Conservation (phyloP, 2,888 invertebrate genomes). For the Pristionchus entomophagus region DNA sequence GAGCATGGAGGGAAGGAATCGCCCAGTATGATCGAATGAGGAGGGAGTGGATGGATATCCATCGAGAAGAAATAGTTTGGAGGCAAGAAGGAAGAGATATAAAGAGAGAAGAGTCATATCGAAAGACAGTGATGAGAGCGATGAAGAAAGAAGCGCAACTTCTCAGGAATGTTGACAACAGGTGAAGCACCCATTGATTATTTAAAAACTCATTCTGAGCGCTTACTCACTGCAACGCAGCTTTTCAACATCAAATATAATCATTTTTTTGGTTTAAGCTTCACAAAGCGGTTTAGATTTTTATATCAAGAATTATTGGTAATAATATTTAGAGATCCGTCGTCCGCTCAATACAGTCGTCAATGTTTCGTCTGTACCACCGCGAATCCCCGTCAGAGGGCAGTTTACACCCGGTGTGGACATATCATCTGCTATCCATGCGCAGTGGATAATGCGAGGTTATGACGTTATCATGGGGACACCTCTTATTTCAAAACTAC, state of each 20-base stretch:
- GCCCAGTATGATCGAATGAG: no score
- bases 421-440: constrained; percentile 20
- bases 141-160: not conserved
- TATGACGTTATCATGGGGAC: no score
- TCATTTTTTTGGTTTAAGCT: not conserved
- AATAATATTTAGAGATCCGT: not conserved
- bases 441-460: not conserved
- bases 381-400: not conserved
- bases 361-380: not conserved
- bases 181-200: no score
- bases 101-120: not conserved
- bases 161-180: not conserved
- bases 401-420: not conserved
- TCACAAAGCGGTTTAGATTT: no score
- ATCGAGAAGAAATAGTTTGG: no score
- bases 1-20: no score
- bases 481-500: no score
- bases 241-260: not conserved
- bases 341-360: not conserved
- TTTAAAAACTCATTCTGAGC: no score
- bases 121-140: not conserved
- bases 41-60: no score
- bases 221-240: no score
- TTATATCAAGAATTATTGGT: no score
- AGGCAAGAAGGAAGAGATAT: not conserved